Conservation (phyloP, 2,113 vertebrate species). For the Aegithalos caudatus region DNA sequence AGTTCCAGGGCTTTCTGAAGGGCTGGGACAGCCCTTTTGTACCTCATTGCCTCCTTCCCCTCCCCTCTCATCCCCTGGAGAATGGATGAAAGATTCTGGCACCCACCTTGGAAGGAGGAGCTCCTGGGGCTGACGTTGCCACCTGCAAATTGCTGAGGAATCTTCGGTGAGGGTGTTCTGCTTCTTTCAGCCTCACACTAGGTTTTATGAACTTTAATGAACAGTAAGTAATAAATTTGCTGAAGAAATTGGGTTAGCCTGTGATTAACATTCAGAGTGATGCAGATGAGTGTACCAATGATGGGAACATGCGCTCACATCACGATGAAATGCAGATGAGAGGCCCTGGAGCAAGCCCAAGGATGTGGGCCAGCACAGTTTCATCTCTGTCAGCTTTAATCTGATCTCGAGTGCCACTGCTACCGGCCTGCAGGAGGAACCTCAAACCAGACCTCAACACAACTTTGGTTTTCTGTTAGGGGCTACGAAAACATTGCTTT, state of each 20-base stretch:
- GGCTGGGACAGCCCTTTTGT: not conserved
- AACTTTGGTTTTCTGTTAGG: not conserved
- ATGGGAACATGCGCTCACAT: slow-evolving; percentile 78
- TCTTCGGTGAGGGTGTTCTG: slow-evolving; percentile 18
- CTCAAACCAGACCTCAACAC: slow-evolving; percentile 30
- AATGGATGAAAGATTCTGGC: not conserved
- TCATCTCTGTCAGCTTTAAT: slow-evolving; percentile 81
- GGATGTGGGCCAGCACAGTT: slow-evolving; percentile 74
- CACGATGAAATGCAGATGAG: slow-evolving; percentile 79
- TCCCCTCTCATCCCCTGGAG: not conserved
- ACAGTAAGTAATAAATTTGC: slow-evolving; percentile 74
- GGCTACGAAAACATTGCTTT: slow-evolving; percentile 30
- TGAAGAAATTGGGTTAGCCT: slow-evolving; percentile 77
- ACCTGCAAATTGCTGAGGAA: not conserved
- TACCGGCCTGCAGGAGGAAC: slow-evolving; percentile 50
- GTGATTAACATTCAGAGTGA: slow-evolving; percentile 78
- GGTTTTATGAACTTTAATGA: slow-evolving; percentile 77
- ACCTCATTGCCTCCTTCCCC: not conserved
- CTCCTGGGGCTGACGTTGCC: not conserved
- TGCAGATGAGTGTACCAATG: slow-evolving; percentile 73
- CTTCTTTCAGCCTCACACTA: slow-evolving; percentile 45
- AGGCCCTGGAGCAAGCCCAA: slow-evolving; percentile 77
- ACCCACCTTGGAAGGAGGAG: not conserved
- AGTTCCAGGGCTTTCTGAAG: not conserved
- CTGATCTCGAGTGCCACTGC: slow-evolving; percentile 55